Percentiles rank a stretch among this genome's conserved stretches.
These are phyloP conservation scores for Abramis brama DNA, from an alignment of 2,113 vertebrate genomes.

Conservation along the genomic window DNA sequence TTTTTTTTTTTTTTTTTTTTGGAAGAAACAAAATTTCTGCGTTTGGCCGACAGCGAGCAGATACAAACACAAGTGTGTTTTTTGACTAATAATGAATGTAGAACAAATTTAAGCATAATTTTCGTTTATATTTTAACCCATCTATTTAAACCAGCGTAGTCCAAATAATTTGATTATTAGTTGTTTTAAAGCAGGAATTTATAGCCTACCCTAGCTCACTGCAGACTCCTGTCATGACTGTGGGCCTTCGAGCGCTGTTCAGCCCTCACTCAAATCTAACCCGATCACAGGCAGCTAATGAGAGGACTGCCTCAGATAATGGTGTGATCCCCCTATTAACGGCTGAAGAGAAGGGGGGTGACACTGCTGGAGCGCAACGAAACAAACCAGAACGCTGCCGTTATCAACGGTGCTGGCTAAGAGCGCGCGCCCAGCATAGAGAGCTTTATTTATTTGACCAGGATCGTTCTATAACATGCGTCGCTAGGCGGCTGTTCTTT, in stretches of 20 bases:
- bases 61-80: background rate
- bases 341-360: background rate
- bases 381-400: background rate
- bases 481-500: conserved; percentile 60
- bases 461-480: background rate
- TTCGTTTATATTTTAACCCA: background rate
- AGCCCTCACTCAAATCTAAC: background rate
- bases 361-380: background rate
- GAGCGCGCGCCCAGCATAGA: background rate
- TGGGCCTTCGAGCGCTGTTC: background rate
- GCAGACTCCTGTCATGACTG: background rate
- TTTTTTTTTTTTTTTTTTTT: background rate
- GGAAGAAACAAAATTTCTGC: background rate
- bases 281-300: conserved; percentile 43
- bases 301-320: conserved; percentile 50
- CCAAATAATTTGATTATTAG: background rate
- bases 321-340: conserved; percentile 46
- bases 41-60: background rate
- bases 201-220: background rate
- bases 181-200: background rate
- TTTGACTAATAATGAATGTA: background rate
- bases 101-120: background rate
- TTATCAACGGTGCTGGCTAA: background rate
- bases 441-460: background rate
- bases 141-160: background rate